These are phyloP conservation scores for Drosophila navojoa DNA, from an alignment of 1,140 invertebrate genomes.

Conservation along the genomic window DNA sequence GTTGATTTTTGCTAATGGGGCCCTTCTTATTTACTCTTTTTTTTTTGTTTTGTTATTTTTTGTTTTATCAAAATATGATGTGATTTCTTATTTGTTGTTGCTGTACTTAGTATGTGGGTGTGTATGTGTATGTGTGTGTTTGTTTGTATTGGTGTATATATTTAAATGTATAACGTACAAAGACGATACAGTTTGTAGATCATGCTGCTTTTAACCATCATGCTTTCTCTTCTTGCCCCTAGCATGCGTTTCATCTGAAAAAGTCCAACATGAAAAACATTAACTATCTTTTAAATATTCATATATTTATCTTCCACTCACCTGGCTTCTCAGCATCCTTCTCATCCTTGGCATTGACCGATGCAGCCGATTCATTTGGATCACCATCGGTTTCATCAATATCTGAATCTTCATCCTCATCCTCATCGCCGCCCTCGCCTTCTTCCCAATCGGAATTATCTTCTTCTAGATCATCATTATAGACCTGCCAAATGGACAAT, in stretches of 20 bases:
- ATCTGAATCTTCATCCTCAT: conserved; percentile 84
- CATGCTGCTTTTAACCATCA: conserved; percentile 84
- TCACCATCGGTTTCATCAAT: conserved; percentile 84
- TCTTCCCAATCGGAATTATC: conserved; percentile 83
- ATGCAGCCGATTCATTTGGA: conserved; percentile 64
- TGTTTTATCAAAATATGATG: conserved; percentile 79
- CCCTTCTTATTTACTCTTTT: conserved; percentile 29
- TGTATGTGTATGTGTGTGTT: conserved; percentile 42
- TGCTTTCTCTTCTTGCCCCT: conserved; percentile 90
- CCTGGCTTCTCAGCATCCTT: conserved; percentile 65
- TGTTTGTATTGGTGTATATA: conserved; percentile 42
- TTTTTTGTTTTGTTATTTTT: conserved; percentile 18
- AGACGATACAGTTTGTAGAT: conserved; percentile 64
- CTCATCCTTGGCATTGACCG: conserved; percentile 57
- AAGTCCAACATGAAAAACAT: neutral
- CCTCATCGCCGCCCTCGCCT: conserved; percentile 77
- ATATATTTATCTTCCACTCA: conserved; percentile 8
- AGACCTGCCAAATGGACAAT: conserved; percentile 54
- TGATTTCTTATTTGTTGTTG: conserved; percentile 48
- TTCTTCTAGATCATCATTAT: conserved; percentile 82
- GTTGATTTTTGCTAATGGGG: conserved; percentile 53
- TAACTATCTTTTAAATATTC: neutral
- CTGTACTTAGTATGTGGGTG: conserved; percentile 37
- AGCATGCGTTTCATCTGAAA: conserved; percentile 84
- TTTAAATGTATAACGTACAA: conserved; percentile 77